phyloP scores from a whole-genome alignment of 1,140 invertebrate genomes.

The Triops longicaudatus region DNA sequence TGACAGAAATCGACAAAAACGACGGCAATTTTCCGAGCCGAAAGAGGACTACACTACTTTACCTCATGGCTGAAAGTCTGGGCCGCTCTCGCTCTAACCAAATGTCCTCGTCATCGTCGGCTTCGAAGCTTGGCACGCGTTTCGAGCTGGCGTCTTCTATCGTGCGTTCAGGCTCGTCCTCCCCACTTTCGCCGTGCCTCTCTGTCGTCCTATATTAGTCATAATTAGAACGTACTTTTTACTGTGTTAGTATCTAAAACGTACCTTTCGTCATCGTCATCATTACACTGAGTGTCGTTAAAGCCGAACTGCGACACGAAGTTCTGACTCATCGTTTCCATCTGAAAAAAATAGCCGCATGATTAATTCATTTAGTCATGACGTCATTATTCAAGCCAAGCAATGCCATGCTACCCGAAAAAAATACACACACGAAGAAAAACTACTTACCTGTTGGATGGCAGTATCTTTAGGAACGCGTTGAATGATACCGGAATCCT shows the following conservation, averaged over 20 bases:
- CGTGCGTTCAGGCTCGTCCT: not conserved
- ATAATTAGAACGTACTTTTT: too few relatives aligned
- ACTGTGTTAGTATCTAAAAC: not conserved
- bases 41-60: not conserved
- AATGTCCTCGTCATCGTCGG: not conserved
- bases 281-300: conserved; percentile 56
- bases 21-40: too few relatives aligned
- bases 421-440: conserved; percentile 21
- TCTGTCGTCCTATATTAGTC: not conserved
- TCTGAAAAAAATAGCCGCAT: conserved; percentile 49
- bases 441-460: conserved; percentile 46
- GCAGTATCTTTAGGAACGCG: conserved; percentile 47
- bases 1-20: too few relatives aligned
- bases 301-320: conserved; percentile 56
- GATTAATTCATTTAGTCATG: conserved; percentile 40
- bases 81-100: not conserved
- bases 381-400: conserved; percentile 23
- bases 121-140: not conserved
- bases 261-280: conserved; percentile 43
- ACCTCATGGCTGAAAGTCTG: conserved; percentile 10
- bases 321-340: conserved; percentile 50
- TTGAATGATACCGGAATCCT: conserved; percentile 45
- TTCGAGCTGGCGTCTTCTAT: not conserved
- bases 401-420: not conserved
- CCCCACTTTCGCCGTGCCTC: not conserved